These are phyloP conservation scores for Ophraella communa DNA, from an alignment of 2,888 invertebrate genomes.

Conservation along the genomic window DNA sequence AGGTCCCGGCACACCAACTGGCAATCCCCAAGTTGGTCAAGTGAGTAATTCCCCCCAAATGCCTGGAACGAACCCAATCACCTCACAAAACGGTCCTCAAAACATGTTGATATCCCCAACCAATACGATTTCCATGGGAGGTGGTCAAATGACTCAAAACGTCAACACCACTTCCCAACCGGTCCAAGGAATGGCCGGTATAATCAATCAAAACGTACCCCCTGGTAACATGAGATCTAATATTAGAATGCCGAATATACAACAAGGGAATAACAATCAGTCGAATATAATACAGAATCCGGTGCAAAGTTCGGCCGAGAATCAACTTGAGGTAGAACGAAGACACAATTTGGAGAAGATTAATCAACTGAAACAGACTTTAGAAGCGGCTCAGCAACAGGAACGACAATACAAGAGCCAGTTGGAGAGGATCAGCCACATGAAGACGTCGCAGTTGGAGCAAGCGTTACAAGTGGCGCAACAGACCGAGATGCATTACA, in stretches of 20 bases:
- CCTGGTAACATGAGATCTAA: constrained; percentile 54
- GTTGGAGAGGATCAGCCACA: constrained; percentile 74
- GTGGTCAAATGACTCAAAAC: constrained; percentile 66
- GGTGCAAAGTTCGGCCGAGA: constrained; percentile 51
- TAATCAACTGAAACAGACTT: constrained; percentile 75
- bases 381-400: constrained; percentile 81
- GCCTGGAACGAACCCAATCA: constrained; percentile 49
- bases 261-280: constrained; percentile 42
- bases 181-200: constrained; percentile 47
- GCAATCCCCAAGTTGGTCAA: constrained; percentile 50
- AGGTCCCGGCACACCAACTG: constrained; percentile 45
- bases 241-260: constrained; percentile 51
- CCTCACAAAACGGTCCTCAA: constrained; percentile 49
- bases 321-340: constrained; percentile 74
- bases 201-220: constrained; percentile 53
- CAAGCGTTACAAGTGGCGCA: constrained; percentile 76
- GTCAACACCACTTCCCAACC: constrained; percentile 57
- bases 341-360: constrained; percentile 83
- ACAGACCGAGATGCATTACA: constrained; percentile 81
- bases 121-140: constrained; percentile 65
- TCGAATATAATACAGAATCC: constrained; percentile 52
- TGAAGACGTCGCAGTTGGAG: constrained; percentile 66
- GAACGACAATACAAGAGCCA: constrained; percentile 81
- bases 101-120: constrained; percentile 65
- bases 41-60: constrained; percentile 54